These are phyloP conservation scores for Drosophila gaucha DNA, from an alignment of 2,888 invertebrate species.

Conservation along the genomic window DNA sequence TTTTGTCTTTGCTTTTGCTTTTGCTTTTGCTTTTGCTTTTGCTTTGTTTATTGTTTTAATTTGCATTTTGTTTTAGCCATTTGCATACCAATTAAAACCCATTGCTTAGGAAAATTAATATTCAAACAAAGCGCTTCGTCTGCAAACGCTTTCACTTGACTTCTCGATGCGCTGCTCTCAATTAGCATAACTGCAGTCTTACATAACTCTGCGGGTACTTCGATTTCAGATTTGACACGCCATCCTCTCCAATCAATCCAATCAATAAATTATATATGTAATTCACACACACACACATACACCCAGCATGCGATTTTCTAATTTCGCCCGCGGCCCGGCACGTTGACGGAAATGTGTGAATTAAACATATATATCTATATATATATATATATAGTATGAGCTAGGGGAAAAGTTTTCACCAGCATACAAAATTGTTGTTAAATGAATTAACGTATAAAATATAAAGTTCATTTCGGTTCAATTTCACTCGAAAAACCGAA, in stretches of 20 bases:
- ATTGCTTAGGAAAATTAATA: slow-evolving; percentile 54
- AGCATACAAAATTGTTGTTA: slow-evolving; percentile 26
- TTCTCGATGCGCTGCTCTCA: slow-evolving; percentile 37
- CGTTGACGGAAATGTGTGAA: slow-evolving; percentile 75
- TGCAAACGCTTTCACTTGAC: slow-evolving; percentile 60
- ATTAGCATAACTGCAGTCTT: slow-evolving; percentile 50
- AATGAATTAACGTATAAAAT: slow-evolving; percentile 44
- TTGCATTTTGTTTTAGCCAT: slow-evolving; percentile 41
- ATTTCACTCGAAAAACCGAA: slow-evolving; percentile 36
- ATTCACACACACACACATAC: not conserved
- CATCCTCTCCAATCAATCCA: slow-evolving; percentile 20
- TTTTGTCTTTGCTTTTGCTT: too few species aligned
- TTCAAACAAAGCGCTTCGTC: slow-evolving; percentile 39
- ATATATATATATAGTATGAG: not conserved
- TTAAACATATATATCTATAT: slow-evolving; percentile 27
- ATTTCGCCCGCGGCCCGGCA: slow-evolving; percentile 52
- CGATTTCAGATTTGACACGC: slow-evolving; percentile 27
- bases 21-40: not conserved
- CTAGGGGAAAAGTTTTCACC: slow-evolving; percentile 54
- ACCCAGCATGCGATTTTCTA: slow-evolving; percentile 54
- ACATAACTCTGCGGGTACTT: slow-evolving; percentile 2
- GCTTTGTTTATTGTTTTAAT: slow-evolving; percentile 14
- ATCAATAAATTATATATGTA: slow-evolving; percentile 6
- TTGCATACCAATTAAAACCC: slow-evolving; percentile 68
- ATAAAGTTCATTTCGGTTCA: slow-evolving; percentile 46